These are phyloP conservation scores for Sciurus niger DNA, from an alignment of 2,113 vertebrate species.

Conservation along the genomic window DNA sequence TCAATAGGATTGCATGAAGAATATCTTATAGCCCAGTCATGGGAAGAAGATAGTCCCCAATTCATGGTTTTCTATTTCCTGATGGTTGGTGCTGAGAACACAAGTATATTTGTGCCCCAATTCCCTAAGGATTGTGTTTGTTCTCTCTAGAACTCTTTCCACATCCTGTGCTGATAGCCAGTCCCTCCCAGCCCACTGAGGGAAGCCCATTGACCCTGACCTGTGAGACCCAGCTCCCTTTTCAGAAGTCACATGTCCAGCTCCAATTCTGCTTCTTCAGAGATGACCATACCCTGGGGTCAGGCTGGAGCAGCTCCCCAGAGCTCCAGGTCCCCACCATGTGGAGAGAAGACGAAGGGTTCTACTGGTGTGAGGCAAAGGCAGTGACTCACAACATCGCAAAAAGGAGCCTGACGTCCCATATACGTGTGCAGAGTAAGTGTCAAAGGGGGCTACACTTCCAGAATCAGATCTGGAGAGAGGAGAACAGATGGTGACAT, in stretches of 20 bases:
- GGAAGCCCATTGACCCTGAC: constrained; percentile 10
- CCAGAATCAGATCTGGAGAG: not conserved
- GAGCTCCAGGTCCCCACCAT: not conserved
- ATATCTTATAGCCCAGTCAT: not conserved
- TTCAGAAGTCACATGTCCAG: not conserved
- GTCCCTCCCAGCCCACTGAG: not conserved
- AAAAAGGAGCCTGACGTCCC: not conserved
- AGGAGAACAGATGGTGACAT: not conserved
- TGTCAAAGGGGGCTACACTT: not conserved
- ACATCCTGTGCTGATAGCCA: not conserved
- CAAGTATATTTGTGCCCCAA: not conserved
- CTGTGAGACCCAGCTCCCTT: constrained; percentile 36
- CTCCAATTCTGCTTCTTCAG: constrained; percentile 64
- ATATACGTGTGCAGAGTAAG: constrained; percentile 41
- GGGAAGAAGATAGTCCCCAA: not conserved
- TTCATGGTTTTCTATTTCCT: not conserved
- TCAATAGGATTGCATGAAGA: not conserved
- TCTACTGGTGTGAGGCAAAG: not conserved
- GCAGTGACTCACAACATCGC: not conserved
- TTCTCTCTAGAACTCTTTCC: constrained; percentile 46
- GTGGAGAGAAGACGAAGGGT: not conserved
- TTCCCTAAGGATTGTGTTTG: not conserved
- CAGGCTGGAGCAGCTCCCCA: not conserved
- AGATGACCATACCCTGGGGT: not conserved
- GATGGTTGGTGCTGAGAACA: not conserved